phyloP scores from a whole-genome alignment of 2,888 invertebrate species.

The Blastobasis lacticolella region DNA sequence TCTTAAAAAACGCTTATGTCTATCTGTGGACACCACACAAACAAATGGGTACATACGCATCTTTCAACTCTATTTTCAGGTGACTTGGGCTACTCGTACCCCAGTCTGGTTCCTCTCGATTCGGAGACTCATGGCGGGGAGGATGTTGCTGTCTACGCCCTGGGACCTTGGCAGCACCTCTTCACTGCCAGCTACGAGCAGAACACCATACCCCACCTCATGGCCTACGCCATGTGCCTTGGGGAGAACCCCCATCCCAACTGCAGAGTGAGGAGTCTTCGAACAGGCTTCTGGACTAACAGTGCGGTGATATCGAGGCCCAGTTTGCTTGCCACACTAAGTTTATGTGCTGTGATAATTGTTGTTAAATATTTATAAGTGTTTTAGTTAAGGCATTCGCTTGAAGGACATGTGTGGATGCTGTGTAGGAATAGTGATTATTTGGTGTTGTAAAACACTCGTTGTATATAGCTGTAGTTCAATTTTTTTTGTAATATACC shows the following conservation, averaged over 20 bases:
- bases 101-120: slow-evolving; percentile 75
- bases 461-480: too few relatives aligned
- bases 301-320: slow-evolving; percentile 13
- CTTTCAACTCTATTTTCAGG: slow-evolving; percentile 27
- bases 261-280: slow-evolving; percentile 24
- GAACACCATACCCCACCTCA: slow-evolving; percentile 82
- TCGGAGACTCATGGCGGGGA: slow-evolving; percentile 85
- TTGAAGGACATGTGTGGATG: too few relatives aligned
- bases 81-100: slow-evolving; percentile 68
- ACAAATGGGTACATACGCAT: too few relatives aligned
- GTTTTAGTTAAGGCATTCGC: neutral
- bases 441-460: too few relatives aligned
- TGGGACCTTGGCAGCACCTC: slow-evolving; percentile 85
- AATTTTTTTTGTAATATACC: too few relatives aligned
- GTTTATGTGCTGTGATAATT: slow-evolving; percentile 37
- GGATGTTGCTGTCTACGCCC: slow-evolving; percentile 83
- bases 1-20: too few relatives aligned
- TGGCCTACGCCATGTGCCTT: slow-evolving; percentile 82
- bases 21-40: too few relatives aligned
- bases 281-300: slow-evolving; percentile 22
- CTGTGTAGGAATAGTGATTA: too few relatives aligned
- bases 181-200: slow-evolving; percentile 87
- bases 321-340: slow-evolving; percentile 16
- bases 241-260: slow-evolving; percentile 66
- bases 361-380: slow-evolving; percentile 17